A percentile compares a stretch with the other conserved stretches of the same genome.
These are phyloP conservation scores for Apomyelois bistriatella DNA, from an alignment of 2,888 invertebrate genomes.

Conservation along the genomic window DNA sequence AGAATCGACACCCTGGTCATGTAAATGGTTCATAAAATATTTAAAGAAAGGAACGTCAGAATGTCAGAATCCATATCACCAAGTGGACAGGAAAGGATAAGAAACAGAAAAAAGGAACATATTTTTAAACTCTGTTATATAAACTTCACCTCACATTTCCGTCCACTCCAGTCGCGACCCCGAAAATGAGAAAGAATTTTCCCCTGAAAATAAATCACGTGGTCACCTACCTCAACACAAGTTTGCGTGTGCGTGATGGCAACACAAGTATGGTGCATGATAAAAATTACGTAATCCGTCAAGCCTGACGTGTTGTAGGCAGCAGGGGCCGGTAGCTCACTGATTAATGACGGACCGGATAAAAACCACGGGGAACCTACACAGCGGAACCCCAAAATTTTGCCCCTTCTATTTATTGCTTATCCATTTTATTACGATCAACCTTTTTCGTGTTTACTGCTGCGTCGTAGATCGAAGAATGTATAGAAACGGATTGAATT, in stretches of 20 bases:
- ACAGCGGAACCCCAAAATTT: conserved; percentile 44
- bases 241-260: conserved; percentile 19
- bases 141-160: conserved; percentile 5
- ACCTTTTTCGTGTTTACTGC: conserved; percentile 42
- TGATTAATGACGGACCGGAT: conserved; percentile 62
- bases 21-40: too few species aligned
- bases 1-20: too few species aligned
- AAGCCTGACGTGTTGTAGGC: conserved; percentile 43
- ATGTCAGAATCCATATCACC: not conserved
- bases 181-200: not conserved
- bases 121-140: not conserved
- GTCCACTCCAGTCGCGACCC: not conserved
- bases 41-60: not conserved
- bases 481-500: conserved; percentile 18
- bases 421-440: conserved; percentile 54
- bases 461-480: conserved; percentile 20
- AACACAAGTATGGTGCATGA: conserved; percentile 29
- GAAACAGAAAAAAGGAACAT: not conserved
- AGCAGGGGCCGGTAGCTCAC: conserved; percentile 27
- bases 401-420: conserved; percentile 57
- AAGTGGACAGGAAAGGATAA: not conserved
- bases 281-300: conserved; percentile 65
- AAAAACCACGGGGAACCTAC: conserved; percentile 43
- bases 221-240: conserved; percentile 17
- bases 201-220: conserved; percentile 4